Conservation (phyloP, 1,140 invertebrate genomes). For the Marisa cornuarietis region DNA sequence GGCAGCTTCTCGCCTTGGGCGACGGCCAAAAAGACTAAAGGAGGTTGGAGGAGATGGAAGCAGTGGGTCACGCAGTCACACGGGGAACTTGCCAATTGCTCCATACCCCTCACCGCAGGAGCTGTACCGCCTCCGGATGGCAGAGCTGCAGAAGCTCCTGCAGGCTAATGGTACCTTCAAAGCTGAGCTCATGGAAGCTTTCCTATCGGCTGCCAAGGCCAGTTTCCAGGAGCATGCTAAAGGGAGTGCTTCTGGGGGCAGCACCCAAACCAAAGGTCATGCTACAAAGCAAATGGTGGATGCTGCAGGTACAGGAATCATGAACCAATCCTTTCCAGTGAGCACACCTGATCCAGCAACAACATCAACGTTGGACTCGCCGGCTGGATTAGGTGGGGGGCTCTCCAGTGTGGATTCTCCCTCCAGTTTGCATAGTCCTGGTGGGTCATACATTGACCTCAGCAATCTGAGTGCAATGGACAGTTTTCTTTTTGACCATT, state of each 20-base stretch:
- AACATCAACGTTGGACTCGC: neutral
- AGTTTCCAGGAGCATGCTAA: slow-evolving; percentile 57
- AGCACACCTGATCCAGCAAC: neutral
- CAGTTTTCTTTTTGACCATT: slow-evolving; percentile 21
- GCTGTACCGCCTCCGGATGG: slow-evolving; percentile 56
- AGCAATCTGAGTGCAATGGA: slow-evolving; percentile 9
- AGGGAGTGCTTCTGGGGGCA: slow-evolving; percentile 19
- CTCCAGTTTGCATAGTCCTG: slow-evolving; percentile 17
- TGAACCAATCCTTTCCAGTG: neutral
- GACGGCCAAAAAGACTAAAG: slow-evolving; percentile 64
- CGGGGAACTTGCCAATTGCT: slow-evolving; percentile 54
- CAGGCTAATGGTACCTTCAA: slow-evolving; percentile 58
- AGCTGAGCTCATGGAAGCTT: slow-evolving; percentile 59
- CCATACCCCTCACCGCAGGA: slow-evolving; percentile 57
- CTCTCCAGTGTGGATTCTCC: slow-evolving; percentile 5
- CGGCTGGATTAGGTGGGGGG: slow-evolving; percentile 4
- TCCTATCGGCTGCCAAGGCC: slow-evolving; percentile 53
- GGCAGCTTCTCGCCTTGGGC: slow-evolving; percentile 64
- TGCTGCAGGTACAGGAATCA: neutral
- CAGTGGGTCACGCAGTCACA: slow-evolving; percentile 28
- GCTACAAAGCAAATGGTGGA: slow-evolving; percentile 5
- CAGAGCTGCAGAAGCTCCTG: slow-evolving; percentile 58
- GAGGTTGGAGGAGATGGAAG: slow-evolving; percentile 48
- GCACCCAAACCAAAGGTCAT: neutral
- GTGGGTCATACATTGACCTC: slow-evolving; percentile 5